A percentile compares a stretch with the other conserved stretches of the same genome.
Conservation (phyloP, 2,113 vertebrate species). For the Halichoeres trimaculatus region DNA sequence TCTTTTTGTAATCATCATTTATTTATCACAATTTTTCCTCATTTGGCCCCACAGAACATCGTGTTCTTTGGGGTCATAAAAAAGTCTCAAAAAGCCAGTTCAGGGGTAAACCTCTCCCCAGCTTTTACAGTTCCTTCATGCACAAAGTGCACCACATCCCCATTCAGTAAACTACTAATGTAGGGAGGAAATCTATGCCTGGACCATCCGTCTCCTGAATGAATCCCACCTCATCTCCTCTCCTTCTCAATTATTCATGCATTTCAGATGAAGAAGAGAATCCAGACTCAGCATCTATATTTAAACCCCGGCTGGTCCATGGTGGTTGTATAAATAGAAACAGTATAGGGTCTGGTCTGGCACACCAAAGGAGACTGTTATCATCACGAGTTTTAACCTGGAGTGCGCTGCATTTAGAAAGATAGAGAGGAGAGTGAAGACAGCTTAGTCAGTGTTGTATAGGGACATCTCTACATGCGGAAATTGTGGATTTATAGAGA, state of each 20-base stretch:
- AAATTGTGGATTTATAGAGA: slow-evolving; percentile 7
- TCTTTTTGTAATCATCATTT: background rate
- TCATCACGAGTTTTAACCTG: slow-evolving; percentile 37
- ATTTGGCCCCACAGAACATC: background rate
- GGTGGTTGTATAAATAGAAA: slow-evolving; percentile 80
- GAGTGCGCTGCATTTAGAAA: slow-evolving; percentile 28
- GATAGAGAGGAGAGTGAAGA: slow-evolving; percentile 18
- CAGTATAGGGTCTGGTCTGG: slow-evolving; percentile 65
- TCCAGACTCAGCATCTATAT: slow-evolving; percentile 84
- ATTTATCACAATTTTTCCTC: background rate
- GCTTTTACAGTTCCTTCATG: slow-evolving; percentile 18
- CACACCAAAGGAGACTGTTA: slow-evolving; percentile 53
- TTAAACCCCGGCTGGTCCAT: slow-evolving; percentile 77
- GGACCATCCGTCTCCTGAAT: slow-evolving; percentile 77
- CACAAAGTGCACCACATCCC: slow-evolving; percentile 48
- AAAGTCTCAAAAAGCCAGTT: slow-evolving; percentile 22
- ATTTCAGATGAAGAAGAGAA: slow-evolving; percentile 81
- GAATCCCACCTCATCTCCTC: slow-evolving; percentile 77
- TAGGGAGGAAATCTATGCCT: slow-evolving; percentile 56
- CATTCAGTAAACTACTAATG: slow-evolving; percentile 49
- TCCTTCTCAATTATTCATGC: slow-evolving; percentile 82
- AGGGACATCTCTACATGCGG: slow-evolving; percentile 2
- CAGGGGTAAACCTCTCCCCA: slow-evolving; percentile 19
- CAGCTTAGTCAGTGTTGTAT: slow-evolving; percentile 8
- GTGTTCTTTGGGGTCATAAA: background rate